Base-by-base conservation (phyloP, 2,797 vertebrate genomes). In the Distichodus sexfasciatus region DNA sequence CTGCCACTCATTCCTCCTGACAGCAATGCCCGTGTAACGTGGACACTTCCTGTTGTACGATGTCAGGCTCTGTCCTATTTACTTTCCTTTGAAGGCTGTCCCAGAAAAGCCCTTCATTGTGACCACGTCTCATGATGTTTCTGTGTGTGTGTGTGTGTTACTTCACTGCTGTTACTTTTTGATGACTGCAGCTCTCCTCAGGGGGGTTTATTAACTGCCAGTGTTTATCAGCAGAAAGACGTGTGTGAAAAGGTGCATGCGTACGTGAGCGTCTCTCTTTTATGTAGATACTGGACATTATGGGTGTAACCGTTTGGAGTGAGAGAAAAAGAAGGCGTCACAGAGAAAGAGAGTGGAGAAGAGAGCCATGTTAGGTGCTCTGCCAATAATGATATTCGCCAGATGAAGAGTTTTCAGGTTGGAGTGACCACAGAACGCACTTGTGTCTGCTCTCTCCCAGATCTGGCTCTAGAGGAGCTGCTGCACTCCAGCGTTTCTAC, bases 31-130 rank as follows among this genome's bases (percentile, higher is more conserved):
- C 15, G 17, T 59, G 7, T 41, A 41, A 47, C 47, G 43, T 48
- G 15, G 23, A 31, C 41, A 47, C 31, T 44, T 33, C 12, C 23
- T 58, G n/a, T 17, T 41, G 33, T 26, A 43, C 7, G 28, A 12
- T 36, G 36, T 11, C 3, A 41, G 36, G 28, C 10, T 66, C 35
- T 72, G 41, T 58, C 61, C 61, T 43, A 59, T 72, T 72, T 72
- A 51, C n/a, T 50, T 51, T 3, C 4, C 62, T 72, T 51, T 72
- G 44, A 72, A 41, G 44, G 43, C 36, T 35, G 33, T 38, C 19
- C 40, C 29, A 15, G 43, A 65, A 50, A 64, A 36, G 44, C 43
- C 35, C 55, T 38, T 51, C n/a, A 24, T 33, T 15, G 24, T 66
- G 21, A 29, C 28, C 43, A 8, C 23, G 19, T 43, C 53, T 58